These are phyloP conservation scores for Pseudomyrmex cubaensis DNA, from an alignment of 1,140 invertebrate genomes.

Conservation along the genomic window DNA sequence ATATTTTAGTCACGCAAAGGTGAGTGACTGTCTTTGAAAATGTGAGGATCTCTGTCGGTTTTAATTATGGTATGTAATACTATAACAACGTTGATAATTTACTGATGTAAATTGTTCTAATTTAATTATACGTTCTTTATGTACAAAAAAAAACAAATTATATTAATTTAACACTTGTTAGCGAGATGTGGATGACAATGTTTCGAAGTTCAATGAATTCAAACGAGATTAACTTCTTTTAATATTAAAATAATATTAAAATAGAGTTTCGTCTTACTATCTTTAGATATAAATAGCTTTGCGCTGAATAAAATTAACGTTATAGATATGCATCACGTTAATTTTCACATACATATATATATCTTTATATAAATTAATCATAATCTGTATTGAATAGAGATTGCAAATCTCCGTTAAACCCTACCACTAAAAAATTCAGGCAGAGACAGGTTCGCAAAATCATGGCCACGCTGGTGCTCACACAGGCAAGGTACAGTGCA, in stretches of 20 bases:
- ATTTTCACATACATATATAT: background rate
- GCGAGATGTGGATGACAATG: too few relatives aligned
- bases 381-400: background rate
- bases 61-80: background rate
- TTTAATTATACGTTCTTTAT: background rate
- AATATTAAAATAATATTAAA: too few relatives aligned
- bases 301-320: background rate
- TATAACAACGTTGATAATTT: background rate
- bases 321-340: background rate
- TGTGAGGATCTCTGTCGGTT: background rate
- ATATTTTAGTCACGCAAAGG: background rate
- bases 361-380: background rate
- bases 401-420: conserved; percentile 11
- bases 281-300: conserved; percentile 7
- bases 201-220: too few relatives aligned
- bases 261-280: too few relatives aligned
- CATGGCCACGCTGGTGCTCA: conserved; percentile 47
- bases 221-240: too few relatives aligned
- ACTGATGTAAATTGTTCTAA: background rate
- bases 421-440: conserved; percentile 63
- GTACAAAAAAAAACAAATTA: too few relatives aligned
- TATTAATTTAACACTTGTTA: background rate
- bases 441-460: conserved; percentile 52
- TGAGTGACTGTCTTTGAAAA: background rate
- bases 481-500: background rate